Evolutionary conservation across 2,113 vertebrate genomes (phyloP).

Genomic region (Chrysemys picta): DNA sequence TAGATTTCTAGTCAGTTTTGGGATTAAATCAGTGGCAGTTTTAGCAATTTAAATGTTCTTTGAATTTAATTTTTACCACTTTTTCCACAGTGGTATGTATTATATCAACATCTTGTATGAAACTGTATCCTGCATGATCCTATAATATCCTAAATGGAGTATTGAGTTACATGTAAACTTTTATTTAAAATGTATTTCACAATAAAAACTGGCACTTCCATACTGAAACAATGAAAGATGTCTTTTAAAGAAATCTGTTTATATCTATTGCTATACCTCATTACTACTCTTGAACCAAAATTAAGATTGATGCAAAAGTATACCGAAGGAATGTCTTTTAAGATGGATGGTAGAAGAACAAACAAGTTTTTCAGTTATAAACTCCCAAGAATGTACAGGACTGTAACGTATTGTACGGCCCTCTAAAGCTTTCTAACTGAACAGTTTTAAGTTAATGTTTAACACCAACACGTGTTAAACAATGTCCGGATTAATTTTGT

Average conservation of each 20-base stretch:
- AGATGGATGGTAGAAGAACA: neutral
- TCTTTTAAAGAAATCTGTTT: slow-evolving; percentile 13
- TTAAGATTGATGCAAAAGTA: neutral
- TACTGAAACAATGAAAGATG: neutral
- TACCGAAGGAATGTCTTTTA: neutral
- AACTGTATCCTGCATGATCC: rapidly evolving
- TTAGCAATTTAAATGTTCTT: rapidly evolving
- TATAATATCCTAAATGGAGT: rapidly evolving
- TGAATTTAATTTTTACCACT: rapidly evolving
- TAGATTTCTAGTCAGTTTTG: neutral
- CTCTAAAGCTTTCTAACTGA: neutral
- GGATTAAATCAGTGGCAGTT: neutral
- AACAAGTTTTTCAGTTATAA: neutral
- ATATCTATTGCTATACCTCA: neutral
- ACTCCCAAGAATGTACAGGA: neutral
- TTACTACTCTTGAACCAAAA: neutral
- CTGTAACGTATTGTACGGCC: neutral
- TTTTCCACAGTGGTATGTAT: neutral
- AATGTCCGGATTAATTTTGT: slow-evolving; percentile 44
- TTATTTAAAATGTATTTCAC: neutral
- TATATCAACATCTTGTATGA: neutral
- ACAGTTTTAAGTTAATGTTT: slow-evolving; percentile 33
- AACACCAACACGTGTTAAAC: neutral
- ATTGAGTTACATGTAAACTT: neutral
- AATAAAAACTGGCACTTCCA: neutral